phyloP scores from a whole-genome alignment of 2,113 vertebrate genomes.

The Todiramphus saurophagus region DNA sequence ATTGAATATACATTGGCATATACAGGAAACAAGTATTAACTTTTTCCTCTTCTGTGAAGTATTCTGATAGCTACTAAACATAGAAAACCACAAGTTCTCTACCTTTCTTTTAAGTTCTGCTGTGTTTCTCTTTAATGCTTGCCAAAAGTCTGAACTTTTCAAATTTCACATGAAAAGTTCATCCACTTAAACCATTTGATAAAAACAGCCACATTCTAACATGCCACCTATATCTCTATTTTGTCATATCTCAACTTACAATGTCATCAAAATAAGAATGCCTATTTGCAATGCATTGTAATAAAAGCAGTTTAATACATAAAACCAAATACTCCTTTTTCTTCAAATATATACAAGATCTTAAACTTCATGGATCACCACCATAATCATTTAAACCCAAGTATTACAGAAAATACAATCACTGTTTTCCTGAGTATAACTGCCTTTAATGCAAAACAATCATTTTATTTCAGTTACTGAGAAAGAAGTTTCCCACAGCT shows the following conservation, averaged over 20 bases:
- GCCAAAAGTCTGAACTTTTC: neutral
- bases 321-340: neutral
- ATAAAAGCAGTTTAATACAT: neutral
- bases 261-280: neutral
- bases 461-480: neutral
- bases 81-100: neutral
- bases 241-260: neutral
- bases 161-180: neutral
- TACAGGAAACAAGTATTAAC: neutral
- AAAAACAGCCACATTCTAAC: neutral
- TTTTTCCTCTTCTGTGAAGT: neutral
- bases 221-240: accelerated
- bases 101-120: neutral
- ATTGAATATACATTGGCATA: neutral
- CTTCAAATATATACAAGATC: neutral
- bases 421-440: neutral
- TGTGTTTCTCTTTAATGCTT: neutral
- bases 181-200: neutral
- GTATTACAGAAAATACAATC: neutral
- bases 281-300: neutral
- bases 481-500: neutral
- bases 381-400: neutral
- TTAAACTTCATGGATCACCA: neutral
- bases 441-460: neutral
- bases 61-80: neutral